Conservation (phyloP, 2,888 invertebrate genomes). For the Hyles lineata region DNA sequence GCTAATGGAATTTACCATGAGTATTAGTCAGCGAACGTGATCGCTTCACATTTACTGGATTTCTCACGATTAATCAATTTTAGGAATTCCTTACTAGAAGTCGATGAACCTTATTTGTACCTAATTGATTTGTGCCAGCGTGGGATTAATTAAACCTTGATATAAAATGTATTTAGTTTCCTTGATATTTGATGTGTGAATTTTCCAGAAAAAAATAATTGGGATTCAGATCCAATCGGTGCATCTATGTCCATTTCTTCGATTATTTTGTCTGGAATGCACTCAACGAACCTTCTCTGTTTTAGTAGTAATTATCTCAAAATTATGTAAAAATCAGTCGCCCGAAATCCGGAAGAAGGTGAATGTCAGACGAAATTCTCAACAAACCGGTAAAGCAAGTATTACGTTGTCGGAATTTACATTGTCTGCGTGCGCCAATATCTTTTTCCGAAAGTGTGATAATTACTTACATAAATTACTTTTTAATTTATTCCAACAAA, state of each 20-base stretch:
- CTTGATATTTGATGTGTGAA: background rate
- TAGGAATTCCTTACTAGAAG: constrained; percentile 7
- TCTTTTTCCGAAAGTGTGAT: background rate
- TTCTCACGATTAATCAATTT: constrained; percentile 21
- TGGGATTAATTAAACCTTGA: constrained; percentile 13
- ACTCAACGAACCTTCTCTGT: too few species aligned
- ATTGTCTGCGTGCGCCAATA: background rate
- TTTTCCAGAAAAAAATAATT: background rate
- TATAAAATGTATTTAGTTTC: background rate
- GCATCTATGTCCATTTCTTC: too few species aligned
- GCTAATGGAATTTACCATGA: too few species aligned
- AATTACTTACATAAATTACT: background rate
- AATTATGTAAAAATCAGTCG: background rate
- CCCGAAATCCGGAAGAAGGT: constrained; percentile 4
- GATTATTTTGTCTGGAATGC: too few species aligned
- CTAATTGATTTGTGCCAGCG: constrained; percentile 20
- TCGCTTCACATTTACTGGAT: background rate
- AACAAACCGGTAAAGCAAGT: background rate
- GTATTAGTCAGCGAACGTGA: too few species aligned
- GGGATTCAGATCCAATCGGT: too few species aligned
- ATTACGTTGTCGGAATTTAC: background rate
- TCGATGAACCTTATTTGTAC: constrained; percentile 5
- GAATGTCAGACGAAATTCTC: constrained; percentile 11
- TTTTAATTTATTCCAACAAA: too few species aligned
- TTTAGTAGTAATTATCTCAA: too few species aligned